Conservation (phyloP, 2,888 invertebrate species). For the Arctia plantaginis region DNA sequence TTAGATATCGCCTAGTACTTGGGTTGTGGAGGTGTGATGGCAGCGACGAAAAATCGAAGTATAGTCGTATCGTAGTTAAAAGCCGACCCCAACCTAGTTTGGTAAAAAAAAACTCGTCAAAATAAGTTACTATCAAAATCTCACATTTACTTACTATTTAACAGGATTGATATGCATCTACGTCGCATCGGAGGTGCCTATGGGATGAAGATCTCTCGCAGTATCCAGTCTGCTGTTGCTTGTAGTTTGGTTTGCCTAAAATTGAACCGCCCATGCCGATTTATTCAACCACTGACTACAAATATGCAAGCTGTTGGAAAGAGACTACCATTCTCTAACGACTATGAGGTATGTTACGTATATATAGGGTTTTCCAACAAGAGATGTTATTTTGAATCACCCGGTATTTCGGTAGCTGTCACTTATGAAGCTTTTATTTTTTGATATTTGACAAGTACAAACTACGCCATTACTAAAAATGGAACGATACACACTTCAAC, state of each 20-base stretch:
- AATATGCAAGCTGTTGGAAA: constrained; percentile 88
- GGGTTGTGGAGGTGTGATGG: too few relatives aligned
- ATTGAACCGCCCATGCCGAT: constrained; percentile 87
- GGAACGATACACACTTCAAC: too few relatives aligned
- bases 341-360: constrained; percentile 76
- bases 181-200: constrained; percentile 79
- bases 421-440: too few relatives aligned
- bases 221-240: constrained; percentile 84
- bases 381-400: too few relatives aligned
- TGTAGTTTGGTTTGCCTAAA: constrained; percentile 88
- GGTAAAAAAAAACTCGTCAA: too few relatives aligned
- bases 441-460: too few relatives aligned
- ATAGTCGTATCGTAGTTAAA: too few relatives aligned
- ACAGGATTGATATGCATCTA: constrained; percentile 88
- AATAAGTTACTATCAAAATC: background rate
- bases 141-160: background rate
- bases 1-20: too few relatives aligned
- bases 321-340: constrained; percentile 74
- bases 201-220: constrained; percentile 90
- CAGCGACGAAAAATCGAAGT: too few relatives aligned
- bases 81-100: too few relatives aligned
- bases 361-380: background rate
- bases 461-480: too few relatives aligned
- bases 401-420: too few relatives aligned
- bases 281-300: constrained; percentile 87